Evolutionary conservation across 2,888 invertebrate species (phyloP).

Genomic region (Crioceris asparagi): DNA sequence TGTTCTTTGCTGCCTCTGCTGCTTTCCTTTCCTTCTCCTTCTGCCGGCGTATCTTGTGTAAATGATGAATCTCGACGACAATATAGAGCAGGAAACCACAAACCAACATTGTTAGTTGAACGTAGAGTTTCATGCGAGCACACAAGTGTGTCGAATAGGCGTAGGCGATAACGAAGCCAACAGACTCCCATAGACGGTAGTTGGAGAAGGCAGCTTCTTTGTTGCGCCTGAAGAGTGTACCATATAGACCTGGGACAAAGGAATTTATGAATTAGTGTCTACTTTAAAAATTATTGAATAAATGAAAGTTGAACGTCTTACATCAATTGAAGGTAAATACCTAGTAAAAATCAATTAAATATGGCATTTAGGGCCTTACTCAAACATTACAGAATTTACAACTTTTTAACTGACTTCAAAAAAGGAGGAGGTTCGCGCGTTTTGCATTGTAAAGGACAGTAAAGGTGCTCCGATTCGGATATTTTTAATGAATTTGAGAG

Average conservation of each 20-base stretch:
- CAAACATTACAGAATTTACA: no score
- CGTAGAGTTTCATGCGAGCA: slow-evolving; percentile 76
- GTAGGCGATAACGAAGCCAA: slow-evolving; percentile 82
- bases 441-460: no score
- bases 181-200: slow-evolving; percentile 81
- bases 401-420: no score
- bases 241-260: slow-evolving; percentile 60
- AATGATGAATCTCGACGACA: slow-evolving; percentile 70
- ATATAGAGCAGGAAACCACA: slow-evolving; percentile 68
- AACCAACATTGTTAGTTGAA: slow-evolving; percentile 65
- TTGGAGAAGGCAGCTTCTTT: slow-evolving; percentile 90
- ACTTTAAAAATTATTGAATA: no score
- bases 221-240: slow-evolving; percentile 75
- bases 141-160: slow-evolving; percentile 81
- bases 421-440: no score
- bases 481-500: no score
- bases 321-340: no score
- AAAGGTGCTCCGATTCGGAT: no score
- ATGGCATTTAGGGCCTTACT: no score
- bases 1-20: slow-evolving; percentile 48
- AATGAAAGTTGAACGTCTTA: no score
- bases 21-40: slow-evolving; percentile 55
- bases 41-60: slow-evolving; percentile 66
- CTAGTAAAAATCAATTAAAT: no score
- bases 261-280: no score